A percentile compares a stretch with the other conserved stretches of the same genome.
These are phyloP conservation scores for Drosophila emarginata DNA, from an alignment of 2,888 invertebrate genomes.

Conservation along the genomic window DNA sequence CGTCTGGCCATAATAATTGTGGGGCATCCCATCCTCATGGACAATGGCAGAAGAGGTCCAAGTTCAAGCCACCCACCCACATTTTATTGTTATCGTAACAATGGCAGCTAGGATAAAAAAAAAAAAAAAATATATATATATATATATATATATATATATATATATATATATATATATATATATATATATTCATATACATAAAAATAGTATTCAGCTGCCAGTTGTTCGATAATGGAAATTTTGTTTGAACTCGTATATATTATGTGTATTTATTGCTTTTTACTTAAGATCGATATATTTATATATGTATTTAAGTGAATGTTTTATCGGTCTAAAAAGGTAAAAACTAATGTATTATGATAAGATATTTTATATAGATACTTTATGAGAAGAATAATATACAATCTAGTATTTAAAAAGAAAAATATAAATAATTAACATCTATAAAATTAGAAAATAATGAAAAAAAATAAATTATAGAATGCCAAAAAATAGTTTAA, in stretches of 20 bases:
- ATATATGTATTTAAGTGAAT: too few species aligned
- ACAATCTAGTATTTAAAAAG: too few species aligned
- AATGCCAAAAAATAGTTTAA: too few species aligned
- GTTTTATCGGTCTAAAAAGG: too few species aligned
- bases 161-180: slow-evolving; percentile 9
- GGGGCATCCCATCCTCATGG: slow-evolving; percentile 49
- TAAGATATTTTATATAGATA: too few species aligned
- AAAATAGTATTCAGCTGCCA: slow-evolving; percentile 68
- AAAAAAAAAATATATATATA: background rate
- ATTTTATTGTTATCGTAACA: slow-evolving; percentile 76
- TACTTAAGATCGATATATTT: too few species aligned
- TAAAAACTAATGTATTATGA: too few species aligned
- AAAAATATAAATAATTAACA: too few species aligned
- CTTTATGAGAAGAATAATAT: too few species aligned
- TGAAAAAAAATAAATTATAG: too few species aligned
- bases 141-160: background rate
- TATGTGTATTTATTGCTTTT: too few species aligned
- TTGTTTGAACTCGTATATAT: background rate
- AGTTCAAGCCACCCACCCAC: slow-evolving; percentile 75
- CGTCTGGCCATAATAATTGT: slow-evolving; percentile 69
- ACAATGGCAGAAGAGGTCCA: slow-evolving; percentile 60
- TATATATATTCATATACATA: background rate
- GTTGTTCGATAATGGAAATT: slow-evolving; percentile 7
- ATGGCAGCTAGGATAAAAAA: slow-evolving; percentile 41
- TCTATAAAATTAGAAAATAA: too few species aligned